These are phyloP conservation scores for Cariama cristata DNA, from an alignment of 2,113 vertebrate genomes.

Conservation along the genomic window DNA sequence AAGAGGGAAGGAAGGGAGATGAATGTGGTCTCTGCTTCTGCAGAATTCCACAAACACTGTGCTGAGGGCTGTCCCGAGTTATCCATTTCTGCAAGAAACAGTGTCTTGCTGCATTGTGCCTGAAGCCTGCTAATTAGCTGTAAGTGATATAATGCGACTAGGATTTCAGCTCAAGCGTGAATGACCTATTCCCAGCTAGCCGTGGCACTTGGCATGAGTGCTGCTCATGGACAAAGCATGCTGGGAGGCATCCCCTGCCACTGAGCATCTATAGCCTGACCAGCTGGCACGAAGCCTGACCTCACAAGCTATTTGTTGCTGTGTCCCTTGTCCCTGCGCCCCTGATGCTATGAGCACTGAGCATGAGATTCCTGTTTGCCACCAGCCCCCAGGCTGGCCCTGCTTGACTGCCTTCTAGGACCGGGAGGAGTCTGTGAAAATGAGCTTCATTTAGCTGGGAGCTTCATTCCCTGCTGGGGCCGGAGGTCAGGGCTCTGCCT, in stretches of 20 bases:
- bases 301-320: neutral
- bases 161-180: slow-evolving; percentile 50
- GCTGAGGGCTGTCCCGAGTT: neutral
- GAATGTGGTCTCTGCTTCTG: neutral
- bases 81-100: neutral
- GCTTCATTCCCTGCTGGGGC: neutral
- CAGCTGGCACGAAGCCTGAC: neutral
- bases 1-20: neutral
- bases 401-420: neutral
- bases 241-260: slow-evolving; percentile 1
- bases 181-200: slow-evolving; percentile 44
- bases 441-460: neutral
- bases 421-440: neutral
- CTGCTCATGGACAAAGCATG: neutral
- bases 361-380: neutral
- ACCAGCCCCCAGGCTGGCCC: neutral
- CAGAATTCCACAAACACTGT: neutral
- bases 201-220: neutral
- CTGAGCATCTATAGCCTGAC: neutral
- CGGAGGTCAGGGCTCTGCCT: accelerated
- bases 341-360: neutral
- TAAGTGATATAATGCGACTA: slow-evolving; percentile 63
- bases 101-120: slow-evolving; percentile 46
- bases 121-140: slow-evolving; percentile 69
- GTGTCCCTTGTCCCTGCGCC: neutral